Conservation (phyloP, 1,140 invertebrate species). For the Drosophila ironensis region DNA sequence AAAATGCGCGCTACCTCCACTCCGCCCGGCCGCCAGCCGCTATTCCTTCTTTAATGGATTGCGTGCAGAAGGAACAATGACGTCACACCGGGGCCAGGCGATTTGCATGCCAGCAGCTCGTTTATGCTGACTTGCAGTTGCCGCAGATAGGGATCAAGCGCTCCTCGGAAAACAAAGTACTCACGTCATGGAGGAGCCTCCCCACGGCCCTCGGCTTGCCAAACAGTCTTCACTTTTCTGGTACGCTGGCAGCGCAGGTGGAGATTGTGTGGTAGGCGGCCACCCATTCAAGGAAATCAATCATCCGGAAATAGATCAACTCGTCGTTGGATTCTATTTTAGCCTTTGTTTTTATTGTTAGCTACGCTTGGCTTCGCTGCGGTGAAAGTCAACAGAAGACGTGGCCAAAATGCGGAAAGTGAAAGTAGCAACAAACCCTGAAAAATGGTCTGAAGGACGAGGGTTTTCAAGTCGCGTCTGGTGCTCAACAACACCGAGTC, state of each 20-base stretch:
- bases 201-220: not conserved
- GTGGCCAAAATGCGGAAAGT: slow-evolving; percentile 1
- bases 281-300: slow-evolving; percentile 61
- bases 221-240: slow-evolving; percentile 3
- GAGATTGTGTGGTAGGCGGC: slow-evolving; percentile 41
- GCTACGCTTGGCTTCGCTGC: slow-evolving; percentile 3
- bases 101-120: slow-evolving; percentile 70
- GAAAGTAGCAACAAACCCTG: not conserved
- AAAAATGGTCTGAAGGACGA: not conserved
- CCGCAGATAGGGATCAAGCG: slow-evolving; percentile 23
- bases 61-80: slow-evolving; percentile 58
- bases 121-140: slow-evolving; percentile 71
- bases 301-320: slow-evolving; percentile 75
- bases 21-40: not conserved
- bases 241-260: slow-evolving; percentile 15
- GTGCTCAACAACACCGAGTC: slow-evolving; percentile 8
- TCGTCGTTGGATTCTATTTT: slow-evolving; percentile 40
- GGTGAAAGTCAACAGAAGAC: slow-evolving; percentile 23
- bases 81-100: slow-evolving; percentile 41
- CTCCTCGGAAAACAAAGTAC: slow-evolving; percentile 43
- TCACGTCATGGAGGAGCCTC: slow-evolving; percentile 53
- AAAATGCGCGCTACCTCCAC: slow-evolving; percentile 30
- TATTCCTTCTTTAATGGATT: slow-evolving; percentile 26
- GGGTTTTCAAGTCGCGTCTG: slow-evolving; percentile 7
- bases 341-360: slow-evolving; percentile 60